Base-by-base conservation (phyloP, 2,113 vertebrate species). In the Siphamia tubifer region DNA sequence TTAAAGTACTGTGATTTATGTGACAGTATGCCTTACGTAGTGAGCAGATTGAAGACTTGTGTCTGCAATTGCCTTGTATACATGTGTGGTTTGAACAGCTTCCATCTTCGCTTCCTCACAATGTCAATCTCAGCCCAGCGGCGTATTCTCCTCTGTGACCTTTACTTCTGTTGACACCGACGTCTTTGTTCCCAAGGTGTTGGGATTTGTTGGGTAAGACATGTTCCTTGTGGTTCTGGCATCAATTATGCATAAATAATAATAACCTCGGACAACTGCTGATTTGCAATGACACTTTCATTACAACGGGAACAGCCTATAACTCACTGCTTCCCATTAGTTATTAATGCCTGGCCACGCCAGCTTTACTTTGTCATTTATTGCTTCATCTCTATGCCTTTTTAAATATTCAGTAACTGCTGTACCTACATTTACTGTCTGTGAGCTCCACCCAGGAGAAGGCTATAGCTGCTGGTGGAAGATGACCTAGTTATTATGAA, bases 161-260 rank as follows among this genome's bases (percentile, higher is more conserved):
- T 90, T 90, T 89, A 70, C 87, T 74, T 87, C 70, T 83, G 79
- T 82, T 90, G 82, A 86, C 85, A 79, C 82, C 79, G 43, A 70
- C 79, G 76, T 89, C 87, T 90, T 83, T 87, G 82, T 83, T 88
- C 81, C 60, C 76, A 85, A 77, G 47, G 79, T 82, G 77, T 80
- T 79, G 60, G 79, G 84, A 85, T 86, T 88, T 89, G 86, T 84
- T 87, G 72, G 79, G 55, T 74, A 72, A 79, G 81, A 88, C 82
- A 79, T 67, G 84, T 79, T 89, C 87, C 87, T 90, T 89, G 85
- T 91, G 89, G 88, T 89, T 85, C 79, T 61, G 75, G 53, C 91
- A 92, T 93, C 89, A 92, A 93, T 93, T 92, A 93, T 94, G 91
- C 91, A 94, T 94, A 92, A 94, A 94, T 92, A 92, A 92, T 94